Evolutionary conservation across 2,888 invertebrate genomes (phyloP).

Genomic region (Pediacus dermestoides): DNA sequence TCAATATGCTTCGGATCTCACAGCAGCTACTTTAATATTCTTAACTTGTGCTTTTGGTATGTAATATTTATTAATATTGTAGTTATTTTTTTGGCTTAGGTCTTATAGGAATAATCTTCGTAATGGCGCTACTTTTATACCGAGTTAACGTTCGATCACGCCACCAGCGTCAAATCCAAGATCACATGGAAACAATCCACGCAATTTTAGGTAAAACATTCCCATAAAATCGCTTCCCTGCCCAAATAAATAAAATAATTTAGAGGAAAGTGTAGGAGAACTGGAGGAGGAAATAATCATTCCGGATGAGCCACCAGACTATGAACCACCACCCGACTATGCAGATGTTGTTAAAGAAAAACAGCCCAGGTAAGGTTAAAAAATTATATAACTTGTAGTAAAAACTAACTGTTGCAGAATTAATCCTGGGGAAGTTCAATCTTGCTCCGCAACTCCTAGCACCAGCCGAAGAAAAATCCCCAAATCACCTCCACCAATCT

Average conservation of each 20-base stretch:
- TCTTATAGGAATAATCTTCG: constrained; percentile 59
- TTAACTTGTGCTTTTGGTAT: constrained; percentile 60
- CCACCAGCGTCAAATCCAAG: constrained; percentile 63
- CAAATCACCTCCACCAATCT: constrained; percentile 34
- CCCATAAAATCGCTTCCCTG: background rate
- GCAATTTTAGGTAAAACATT: constrained; percentile 57
- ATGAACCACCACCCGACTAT: constrained; percentile 70
- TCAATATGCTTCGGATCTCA: constrained; percentile 59
- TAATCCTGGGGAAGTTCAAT: too few relatives aligned
- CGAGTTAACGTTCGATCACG: constrained; percentile 60
- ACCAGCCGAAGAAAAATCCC: constrained; percentile 27
- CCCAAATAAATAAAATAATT: constrained; percentile 17
- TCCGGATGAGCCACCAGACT: constrained; percentile 64
- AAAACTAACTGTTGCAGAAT: too few relatives aligned
- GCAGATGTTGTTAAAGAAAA: constrained; percentile 54
- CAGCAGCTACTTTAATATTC: constrained; percentile 63
- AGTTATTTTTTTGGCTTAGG: constrained; percentile 34
- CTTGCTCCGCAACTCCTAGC: too few relatives aligned
- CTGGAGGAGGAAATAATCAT: constrained; percentile 51
- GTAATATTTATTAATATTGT: constrained; percentile 10
- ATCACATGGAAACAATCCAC: constrained; percentile 64
- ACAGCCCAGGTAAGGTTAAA: background rate
- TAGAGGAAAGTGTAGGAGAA: constrained; percentile 40
- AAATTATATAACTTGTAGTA: background rate
- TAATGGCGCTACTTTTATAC: constrained; percentile 61